These are phyloP conservation scores for Pseudomyrmex sp. DNA, from an alignment of 1,140 invertebrate species.

Conservation along the genomic window DNA sequence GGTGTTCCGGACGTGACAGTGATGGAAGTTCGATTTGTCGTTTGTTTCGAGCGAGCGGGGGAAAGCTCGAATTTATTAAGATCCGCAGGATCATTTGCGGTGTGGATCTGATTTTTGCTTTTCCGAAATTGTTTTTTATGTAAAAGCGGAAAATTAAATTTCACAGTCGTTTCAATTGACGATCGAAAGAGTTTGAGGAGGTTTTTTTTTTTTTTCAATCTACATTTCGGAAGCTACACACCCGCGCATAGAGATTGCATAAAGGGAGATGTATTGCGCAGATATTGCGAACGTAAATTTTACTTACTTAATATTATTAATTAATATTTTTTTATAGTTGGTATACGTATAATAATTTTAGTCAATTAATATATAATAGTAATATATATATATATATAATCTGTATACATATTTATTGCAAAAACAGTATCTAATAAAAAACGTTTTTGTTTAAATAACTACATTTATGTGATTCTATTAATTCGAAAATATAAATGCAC, in stretches of 20 bases:
- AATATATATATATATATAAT: no score
- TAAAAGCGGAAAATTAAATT: background rate
- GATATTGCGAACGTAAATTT: background rate
- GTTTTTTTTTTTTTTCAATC: background rate
- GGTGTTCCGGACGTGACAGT: constrained; percentile 10
- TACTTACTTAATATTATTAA: no score
- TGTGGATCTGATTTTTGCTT: constrained; percentile 1
- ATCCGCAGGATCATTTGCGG: constrained; percentile 5
- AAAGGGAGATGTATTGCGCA: constrained; percentile 13
- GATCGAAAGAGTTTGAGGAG: background rate
- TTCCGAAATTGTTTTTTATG: background rate
- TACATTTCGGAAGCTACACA: background rate
- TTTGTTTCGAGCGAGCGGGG: background rate
- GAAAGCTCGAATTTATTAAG: background rate
- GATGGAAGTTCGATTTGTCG: background rate
- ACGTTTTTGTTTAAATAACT: no score
- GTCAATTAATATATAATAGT: no score
- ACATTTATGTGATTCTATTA: no score
- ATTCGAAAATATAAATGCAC: no score
- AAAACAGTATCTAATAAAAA: no score
- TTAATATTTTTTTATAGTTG: no score
- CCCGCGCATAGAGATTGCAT: background rate
- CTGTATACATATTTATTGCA: no score
- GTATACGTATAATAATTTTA: no score
- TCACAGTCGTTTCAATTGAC: background rate